Evolutionary conservation across 2,113 vertebrate species (phyloP).

Genomic region (Vulpes lagopus): DNA sequence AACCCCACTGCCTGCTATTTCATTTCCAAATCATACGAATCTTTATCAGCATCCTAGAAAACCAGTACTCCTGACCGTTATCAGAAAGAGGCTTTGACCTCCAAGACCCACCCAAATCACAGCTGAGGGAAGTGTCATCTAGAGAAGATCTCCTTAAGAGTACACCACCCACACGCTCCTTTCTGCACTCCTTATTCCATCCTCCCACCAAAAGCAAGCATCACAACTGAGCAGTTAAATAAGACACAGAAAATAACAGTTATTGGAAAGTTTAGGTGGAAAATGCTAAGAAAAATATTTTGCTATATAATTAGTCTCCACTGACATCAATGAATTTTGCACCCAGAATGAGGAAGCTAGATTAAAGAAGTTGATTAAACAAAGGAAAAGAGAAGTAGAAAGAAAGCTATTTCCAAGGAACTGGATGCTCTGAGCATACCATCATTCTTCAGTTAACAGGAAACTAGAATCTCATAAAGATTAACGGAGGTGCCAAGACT

Average conservation of each 20-base stretch:
- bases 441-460: background rate
- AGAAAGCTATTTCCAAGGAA: constrained; percentile 6
- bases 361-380: background rate
- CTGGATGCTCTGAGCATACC: background rate
- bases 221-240: background rate
- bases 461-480: constrained; percentile 56
- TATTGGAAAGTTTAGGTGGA: background rate
- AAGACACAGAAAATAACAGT: background rate
- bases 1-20: background rate
- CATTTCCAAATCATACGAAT: background rate
- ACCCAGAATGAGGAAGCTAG: background rate
- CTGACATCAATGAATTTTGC: background rate
- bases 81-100: background rate
- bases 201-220: background rate
- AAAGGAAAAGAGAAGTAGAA: constrained; percentile 32
- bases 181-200: background rate
- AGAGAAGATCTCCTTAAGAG: background rate
- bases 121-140: background rate
- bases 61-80: background rate
- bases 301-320: background rate
- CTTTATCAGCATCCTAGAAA: background rate
- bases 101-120: background rate
- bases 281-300: background rate
- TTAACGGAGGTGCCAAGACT: constrained; percentile 36
- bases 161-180: background rate